phyloP scores from a whole-genome alignment of 2,113 vertebrate species.

The Illadopsis cleaveri region DNA sequence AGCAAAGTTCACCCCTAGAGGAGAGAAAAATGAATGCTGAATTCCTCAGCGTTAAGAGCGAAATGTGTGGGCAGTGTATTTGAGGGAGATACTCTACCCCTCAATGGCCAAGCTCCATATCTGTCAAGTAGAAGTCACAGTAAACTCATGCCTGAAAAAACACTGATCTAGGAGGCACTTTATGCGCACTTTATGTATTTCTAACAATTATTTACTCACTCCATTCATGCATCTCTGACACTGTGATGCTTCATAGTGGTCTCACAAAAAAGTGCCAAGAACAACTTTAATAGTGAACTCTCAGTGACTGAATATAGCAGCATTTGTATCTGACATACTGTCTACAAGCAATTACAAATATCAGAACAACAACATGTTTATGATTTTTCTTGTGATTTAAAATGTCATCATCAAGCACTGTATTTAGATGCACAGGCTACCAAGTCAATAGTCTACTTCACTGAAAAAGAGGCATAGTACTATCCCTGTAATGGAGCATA shows the following conservation, averaged over 20 bases:
- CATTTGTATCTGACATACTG: not conserved
- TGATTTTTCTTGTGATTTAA: not conserved
- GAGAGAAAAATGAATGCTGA: not conserved
- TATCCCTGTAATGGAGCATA: not conserved
- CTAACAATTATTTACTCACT: not conserved
- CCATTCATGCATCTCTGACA: not conserved
- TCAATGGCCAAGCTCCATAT: not conserved
- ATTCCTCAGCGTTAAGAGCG: not conserved
- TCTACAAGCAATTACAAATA: not conserved
- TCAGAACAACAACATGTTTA: not conserved
- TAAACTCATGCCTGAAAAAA: not conserved
- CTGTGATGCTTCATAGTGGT: not conserved
- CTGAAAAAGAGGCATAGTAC: not conserved
- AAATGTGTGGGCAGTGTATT: not conserved
- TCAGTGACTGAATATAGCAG: not conserved
- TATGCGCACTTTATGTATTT: not conserved
- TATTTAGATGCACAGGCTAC: not conserved
- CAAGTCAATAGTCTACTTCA: not conserved
- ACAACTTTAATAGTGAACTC: not conserved
- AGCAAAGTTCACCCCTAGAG: constrained; percentile 7
- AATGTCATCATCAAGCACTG: not conserved
- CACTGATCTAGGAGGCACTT: not conserved
- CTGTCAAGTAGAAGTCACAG: not conserved
- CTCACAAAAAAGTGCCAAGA: not conserved
- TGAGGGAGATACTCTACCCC: not conserved